Evolutionary conservation across 2,888 invertebrate genomes (phyloP).

Genomic region (Cantharis lateralis): DNA sequence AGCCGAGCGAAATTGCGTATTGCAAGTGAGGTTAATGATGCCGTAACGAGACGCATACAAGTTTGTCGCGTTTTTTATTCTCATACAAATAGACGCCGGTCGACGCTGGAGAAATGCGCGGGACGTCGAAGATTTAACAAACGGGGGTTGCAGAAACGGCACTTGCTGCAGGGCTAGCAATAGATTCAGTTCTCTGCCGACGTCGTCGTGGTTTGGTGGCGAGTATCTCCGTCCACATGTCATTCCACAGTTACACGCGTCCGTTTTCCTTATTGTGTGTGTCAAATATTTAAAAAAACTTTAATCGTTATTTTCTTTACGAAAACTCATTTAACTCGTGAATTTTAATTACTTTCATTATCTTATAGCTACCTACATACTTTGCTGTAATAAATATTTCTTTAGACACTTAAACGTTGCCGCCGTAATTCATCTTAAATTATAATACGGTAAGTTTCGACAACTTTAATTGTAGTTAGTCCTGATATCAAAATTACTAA

Average conservation of each 20-base stretch:
- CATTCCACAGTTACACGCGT: slow-evolving; percentile 18
- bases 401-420: neutral
- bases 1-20: slow-evolving; percentile 27
- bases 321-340: neutral
- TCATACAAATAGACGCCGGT: slow-evolving; percentile 41
- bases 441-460: slow-evolving; percentile 5
- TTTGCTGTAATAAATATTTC: neutral
- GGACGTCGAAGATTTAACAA: slow-evolving; percentile 36
- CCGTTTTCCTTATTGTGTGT: slow-evolving; percentile 1
- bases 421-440: neutral
- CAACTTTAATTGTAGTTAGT: slow-evolving; percentile 4
- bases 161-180: slow-evolving; percentile 28
- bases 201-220: slow-evolving; percentile 21
- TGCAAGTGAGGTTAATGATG: slow-evolving; percentile 41
- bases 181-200: slow-evolving; percentile 21
- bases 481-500: neutral
- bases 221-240: slow-evolving; percentile 32
- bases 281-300: neutral
- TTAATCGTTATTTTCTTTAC: neutral
- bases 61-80: slow-evolving; percentile 38
- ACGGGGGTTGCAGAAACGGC: slow-evolving; percentile 33
- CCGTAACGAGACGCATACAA: slow-evolving; percentile 42
- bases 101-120: slow-evolving; percentile 42
- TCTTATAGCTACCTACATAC: neutral
- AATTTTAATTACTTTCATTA: neutral